Conservation (phyloP, 2,113 vertebrate genomes). For the Gasterosteus aculeatus region DNA sequence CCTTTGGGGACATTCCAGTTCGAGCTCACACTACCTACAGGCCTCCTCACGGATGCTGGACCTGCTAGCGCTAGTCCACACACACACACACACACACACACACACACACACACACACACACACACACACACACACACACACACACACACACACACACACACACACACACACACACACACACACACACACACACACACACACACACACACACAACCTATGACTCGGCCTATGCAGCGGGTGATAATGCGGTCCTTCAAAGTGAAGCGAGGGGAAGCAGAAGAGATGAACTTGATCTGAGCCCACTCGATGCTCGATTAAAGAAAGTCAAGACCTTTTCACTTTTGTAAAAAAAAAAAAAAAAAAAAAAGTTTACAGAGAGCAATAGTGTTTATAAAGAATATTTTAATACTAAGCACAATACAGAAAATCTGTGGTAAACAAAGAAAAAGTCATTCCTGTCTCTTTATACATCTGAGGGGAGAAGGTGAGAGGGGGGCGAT, state of each 20-base stretch:
- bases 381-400: constrained; percentile 64
- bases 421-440: constrained; percentile 72
- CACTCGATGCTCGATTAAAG: background rate
- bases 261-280: background rate
- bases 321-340: background rate
- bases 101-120: constrained; percentile 2
- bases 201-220: background rate
- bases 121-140: background rate
- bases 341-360: background rate
- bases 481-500: constrained; percentile 42
- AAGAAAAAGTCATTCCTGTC: constrained; percentile 54
- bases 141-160: constrained; percentile 3
- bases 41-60: constrained; percentile 21
- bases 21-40: constrained; percentile 30
- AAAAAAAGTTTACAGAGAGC: background rate
- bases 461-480: constrained; percentile 44
- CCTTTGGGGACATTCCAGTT: constrained; percentile 68
- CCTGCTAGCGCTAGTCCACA: background rate
- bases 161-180: background rate
- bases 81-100: background rate
- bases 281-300: constrained; percentile 5
- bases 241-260: constrained; percentile 11
- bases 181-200: constrained; percentile 3
- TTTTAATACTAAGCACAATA: constrained; percentile 80
- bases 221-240: background rate